Evolutionary conservation across 2,797 vertebrate genomes (phyloP), one percentile per base, ranked within the genome.

Genomic region (Gallirallus australis): DNA sequence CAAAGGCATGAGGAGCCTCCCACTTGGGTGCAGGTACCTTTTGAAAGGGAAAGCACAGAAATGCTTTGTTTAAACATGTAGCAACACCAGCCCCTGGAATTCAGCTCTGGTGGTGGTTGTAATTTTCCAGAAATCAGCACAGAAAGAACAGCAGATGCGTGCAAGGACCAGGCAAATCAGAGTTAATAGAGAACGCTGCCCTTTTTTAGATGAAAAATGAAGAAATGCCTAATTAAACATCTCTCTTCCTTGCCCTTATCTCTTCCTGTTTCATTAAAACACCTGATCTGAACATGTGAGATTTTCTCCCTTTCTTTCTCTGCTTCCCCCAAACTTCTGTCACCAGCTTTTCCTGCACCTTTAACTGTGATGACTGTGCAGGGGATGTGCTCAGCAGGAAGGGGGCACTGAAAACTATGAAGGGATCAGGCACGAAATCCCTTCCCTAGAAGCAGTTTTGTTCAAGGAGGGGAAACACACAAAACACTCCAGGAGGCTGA

Each of bases 21-120:
- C 68, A 30, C 0, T 23, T 48, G 0, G 0, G 16, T 7, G 10
- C 13, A 54, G 61, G 21, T 14, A 68, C 18, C 5, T 90, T 53
- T 65, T 12, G 24, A 76, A 53, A 73, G 3, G 19, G 84, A 87
- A 71, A 11, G 6, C 8, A 15, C 1, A 3, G 4, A 82, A 89
- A 48, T 54, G 31, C 39, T 65, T 60, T 30, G 21, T 54, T 57
- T 78, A 68, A 50, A 63, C 18, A 12, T 0, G 0, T 2, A 9
- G 6, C 39, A 60, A 12, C 7, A 10, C 18, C 12, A 18, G 8
- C 8, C 33, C 39, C 24, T 75, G 56, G 50, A 64, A 47, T 48
- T n/a, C 68, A 85, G 50, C 31, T 5, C 28, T 1, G 15, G 19
- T 23, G 5, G 30, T 16, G 14, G 5, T 31, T 39, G 5, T 3